Evolutionary conservation across 2,888 invertebrate genomes (phyloP), one percentile per base, ranked within the genome.

Genomic region (Dastarcus helophoroides): DNA sequence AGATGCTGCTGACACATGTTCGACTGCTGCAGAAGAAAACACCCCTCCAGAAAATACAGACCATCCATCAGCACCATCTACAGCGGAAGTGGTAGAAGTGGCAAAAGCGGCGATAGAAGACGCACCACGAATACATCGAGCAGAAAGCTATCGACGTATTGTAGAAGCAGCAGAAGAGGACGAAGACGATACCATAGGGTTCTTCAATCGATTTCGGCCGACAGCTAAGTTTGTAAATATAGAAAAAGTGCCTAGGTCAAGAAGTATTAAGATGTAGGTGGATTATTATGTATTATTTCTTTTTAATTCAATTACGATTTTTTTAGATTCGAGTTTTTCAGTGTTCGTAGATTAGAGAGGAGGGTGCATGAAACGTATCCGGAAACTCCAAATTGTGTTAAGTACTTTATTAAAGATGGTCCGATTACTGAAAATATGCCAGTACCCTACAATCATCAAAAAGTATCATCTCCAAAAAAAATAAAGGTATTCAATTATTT

Each of bases 381-480:
- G 3, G 65, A 63, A 32, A 51, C 58, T 28, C 61, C 54, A 37
- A 65, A 62, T 41, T 56, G 65, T 42, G 53, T 68, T 51, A 66
- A 54, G 43, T 40, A 54, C 28, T 60, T 57, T 40, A 24, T 25
- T 8, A 53, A 50, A 35, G 54, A 53, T 32, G 60, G 59, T 27
- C 35, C 48, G 12, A 40, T 44, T 32, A 49, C 60, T 31, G 62
- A 58, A 31, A 63, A 61, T 23, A 49, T 49, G 38, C 58, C 63
- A 26, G 58, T 47, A 32, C 40, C 65, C 29, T 58, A 63, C 37
- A 53, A 53, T 9, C 50, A 60, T 23, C 15, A 33, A 14, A 65
- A 69, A 37, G 69, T 71, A 3, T 64, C 68, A 50, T 71, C 72
- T 3, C 69, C 71, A 26, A 66, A 69, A 32, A 66, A 67, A 48